Evolutionary conservation across 2,113 vertebrate species (phyloP).

Genomic region (Gorsachius goisagi): DNA sequence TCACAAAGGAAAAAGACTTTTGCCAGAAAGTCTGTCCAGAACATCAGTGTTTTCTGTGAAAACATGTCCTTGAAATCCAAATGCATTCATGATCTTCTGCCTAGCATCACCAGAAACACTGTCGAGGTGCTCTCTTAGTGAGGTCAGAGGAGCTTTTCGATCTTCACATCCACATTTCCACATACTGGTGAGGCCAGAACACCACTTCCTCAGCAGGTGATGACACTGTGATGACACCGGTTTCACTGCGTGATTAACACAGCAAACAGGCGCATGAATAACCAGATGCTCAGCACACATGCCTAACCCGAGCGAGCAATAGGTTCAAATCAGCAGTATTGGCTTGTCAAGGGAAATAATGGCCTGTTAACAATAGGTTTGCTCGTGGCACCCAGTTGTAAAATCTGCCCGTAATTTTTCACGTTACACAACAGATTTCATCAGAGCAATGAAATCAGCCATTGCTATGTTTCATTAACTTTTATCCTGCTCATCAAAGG

Average conservation of each 20-base stretch:
- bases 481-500: slow-evolving; percentile 35
- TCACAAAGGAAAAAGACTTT: accelerated
- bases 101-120: background rate
- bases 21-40: background rate
- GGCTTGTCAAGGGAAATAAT: background rate
- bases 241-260: background rate
- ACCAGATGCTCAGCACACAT: background rate
- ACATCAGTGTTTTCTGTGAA: background rate
- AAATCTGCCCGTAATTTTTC: background rate
- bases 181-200: accelerated
- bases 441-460: background rate
- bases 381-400: background rate
- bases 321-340: background rate
- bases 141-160: background rate
- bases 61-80: background rate
- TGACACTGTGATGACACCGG: background rate
- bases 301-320: background rate
- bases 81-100: background rate
- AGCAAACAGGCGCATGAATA: background rate
- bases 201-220: background rate
- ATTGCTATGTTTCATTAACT: background rate
- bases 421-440: background rate
- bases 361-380: background rate
- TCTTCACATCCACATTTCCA: background rate
- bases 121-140: accelerated